Conservation (phyloP, 1,140 invertebrate species). For the Dreissena rostriformis region DNA sequence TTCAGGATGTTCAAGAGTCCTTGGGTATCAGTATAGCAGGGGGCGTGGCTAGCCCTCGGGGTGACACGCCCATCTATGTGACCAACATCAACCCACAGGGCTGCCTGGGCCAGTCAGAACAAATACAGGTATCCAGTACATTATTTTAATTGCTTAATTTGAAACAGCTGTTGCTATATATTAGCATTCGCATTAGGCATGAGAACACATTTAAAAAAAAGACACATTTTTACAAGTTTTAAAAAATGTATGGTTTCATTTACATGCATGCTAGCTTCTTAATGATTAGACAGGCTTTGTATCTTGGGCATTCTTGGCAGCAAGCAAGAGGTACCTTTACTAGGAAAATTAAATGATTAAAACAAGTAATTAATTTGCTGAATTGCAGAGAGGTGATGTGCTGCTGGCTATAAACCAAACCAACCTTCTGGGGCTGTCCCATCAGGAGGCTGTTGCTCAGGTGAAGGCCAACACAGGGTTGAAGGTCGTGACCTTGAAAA, state of each 20-base stretch:
- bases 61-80: conserved; percentile 83
- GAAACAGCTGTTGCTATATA: too few species aligned
- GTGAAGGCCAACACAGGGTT: conserved; percentile 81
- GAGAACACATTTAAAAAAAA: too few species aligned
- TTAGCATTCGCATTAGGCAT: too few species aligned
- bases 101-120: conserved; percentile 81
- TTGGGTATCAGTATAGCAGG: conserved; percentile 84
- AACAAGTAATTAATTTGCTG: not conserved
- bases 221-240: too few species aligned
- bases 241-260: too few species aligned
- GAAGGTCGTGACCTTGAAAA: conserved; percentile 79
- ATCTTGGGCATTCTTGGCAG: too few species aligned
- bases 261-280: too few species aligned
- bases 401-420: conserved; percentile 82
- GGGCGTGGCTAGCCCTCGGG: conserved; percentile 81
- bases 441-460: conserved; percentile 81
- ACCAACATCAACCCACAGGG: conserved; percentile 83
- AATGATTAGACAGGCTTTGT: too few species aligned
- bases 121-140: conserved; percentile 81
- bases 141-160: not conserved
- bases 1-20: conserved; percentile 79
- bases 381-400: conserved; percentile 82
- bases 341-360: too few species aligned
- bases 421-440: conserved; percentile 81
- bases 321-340: too few species aligned